A percentile compares a stretch with the other conserved stretches of the same genome.
phyloP scores from a whole-genome alignment of 2,797 vertebrate species.

The Petrocephalus sullivani region DNA sequence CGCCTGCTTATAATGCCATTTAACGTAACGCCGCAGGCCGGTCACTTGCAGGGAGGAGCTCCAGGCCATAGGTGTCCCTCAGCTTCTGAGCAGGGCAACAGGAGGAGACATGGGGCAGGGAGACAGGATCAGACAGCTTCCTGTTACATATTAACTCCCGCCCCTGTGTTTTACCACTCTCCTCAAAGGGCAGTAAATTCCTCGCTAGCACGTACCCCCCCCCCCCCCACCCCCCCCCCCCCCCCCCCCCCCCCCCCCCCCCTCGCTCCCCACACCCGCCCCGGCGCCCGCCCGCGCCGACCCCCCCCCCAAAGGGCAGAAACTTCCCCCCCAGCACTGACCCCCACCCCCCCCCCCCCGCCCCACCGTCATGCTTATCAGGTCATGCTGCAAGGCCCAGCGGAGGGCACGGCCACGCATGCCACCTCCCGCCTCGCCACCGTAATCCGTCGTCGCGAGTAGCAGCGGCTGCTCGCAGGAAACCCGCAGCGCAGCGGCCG shows the following conservation, averaged over 20 bases:
- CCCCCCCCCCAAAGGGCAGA: conserved; percentile 36
- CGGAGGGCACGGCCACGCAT: neutral
- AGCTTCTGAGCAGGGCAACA: conserved; percentile 13
- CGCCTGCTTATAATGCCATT: neutral
- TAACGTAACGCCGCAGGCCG: no score
- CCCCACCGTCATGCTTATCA: conserved; percentile 25
- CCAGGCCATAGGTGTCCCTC: conserved; percentile 18
- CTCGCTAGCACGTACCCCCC: conserved; percentile 11
- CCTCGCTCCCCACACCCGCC: no score
- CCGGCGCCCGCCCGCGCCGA: no score
- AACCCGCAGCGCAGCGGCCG: neutral
- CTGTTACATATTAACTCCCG: conserved; percentile 54
- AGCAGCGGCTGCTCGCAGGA: no score
- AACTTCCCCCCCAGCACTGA: conserved; percentile 35
- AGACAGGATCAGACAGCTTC: conserved; percentile 26
- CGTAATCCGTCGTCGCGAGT: no score
- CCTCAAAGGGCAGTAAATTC: conserved; percentile 45
- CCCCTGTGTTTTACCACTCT: conserved; percentile 37
- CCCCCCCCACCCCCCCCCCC: neutral
- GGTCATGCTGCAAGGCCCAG: neutral
- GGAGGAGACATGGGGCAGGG: conserved; percentile 30
- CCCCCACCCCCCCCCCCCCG: no score
- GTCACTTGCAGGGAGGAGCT: neutral
- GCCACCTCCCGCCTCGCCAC: neutral
- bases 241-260: neutral